Base-by-base conservation (phyloP, 2,888 invertebrate genomes). In the Hypolimnas misippus region DNA sequence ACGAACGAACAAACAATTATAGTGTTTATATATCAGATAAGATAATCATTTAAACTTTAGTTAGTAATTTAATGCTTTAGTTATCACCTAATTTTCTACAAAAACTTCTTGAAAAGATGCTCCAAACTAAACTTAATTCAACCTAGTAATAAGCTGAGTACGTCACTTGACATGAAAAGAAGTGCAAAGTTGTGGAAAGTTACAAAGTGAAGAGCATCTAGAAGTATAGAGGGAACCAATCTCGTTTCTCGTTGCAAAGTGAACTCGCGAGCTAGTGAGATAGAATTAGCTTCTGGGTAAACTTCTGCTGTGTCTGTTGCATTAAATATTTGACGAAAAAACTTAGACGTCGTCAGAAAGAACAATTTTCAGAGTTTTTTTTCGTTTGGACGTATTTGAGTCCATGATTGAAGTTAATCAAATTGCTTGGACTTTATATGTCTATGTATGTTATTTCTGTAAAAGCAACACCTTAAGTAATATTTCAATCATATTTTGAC, bases 171-270 rank as follows among this genome's bases (percentile, higher is more conserved):
- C 16, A 46, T 46, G 44, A 19, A 46, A 46, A 46, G 21, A 46
- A 46, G 44, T 46, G 21, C 44, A 46, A 46, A 46, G 19, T 46
- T 46, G 44, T 46, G 7, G n/a, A 46, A 46, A 46, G n/a, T 46
- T 46, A 21, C 44, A 21, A 46, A 46, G 44, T 21, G 21, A 46
- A 21, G 21, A 21, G 21, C n/a, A 21, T 21, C 21, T 21, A 46
- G 42, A 17, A 17, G 44, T 46, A 6, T 46, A 46, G 44, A 40
- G 21, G 21, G 21, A 46, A 46, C 19, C 44, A 46, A 46, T 21
- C 44, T 46, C 19, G 21, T 19, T 46, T 21, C 21, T 2, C 40
- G 40, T 14, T 17, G 19, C 12, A 12, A n/a, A n/a, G n/a, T n/a
- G n/a, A n/a, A 46, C 44, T 46, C n/a, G 44, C 19, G 6, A 14